Evolutionary conservation across 2,113 vertebrate genomes (phyloP).

Genomic region (Oreochromis tanganicae): DNA sequence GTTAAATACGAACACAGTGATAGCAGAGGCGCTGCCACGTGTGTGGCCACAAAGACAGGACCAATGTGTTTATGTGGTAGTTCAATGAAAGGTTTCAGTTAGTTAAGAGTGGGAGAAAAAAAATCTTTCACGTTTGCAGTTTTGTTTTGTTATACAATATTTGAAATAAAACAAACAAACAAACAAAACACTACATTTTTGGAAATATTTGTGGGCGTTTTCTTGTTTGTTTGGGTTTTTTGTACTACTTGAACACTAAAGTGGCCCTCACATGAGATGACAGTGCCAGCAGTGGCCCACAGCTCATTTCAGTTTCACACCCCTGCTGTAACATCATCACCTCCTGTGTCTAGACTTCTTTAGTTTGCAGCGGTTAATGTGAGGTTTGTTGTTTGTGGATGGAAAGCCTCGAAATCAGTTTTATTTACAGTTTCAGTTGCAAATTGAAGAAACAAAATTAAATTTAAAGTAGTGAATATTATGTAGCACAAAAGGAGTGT

Average conservation of each 20-base stretch:
- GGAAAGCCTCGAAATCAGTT: neutral
- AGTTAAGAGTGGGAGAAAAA: neutral
- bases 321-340: neutral
- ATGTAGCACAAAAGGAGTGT: neutral
- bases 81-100: neutral
- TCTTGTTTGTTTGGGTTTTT: neutral
- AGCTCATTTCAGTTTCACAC: neutral
- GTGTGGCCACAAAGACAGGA: neutral
- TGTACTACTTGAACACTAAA: neutral
- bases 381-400: accelerated
- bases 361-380: neutral
- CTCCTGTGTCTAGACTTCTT: neutral
- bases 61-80: neutral
- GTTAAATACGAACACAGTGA: neutral
- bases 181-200: neutral
- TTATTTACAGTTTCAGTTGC: neutral
- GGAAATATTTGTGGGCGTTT: neutral
- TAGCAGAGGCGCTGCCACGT: neutral
- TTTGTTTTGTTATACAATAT: neutral
- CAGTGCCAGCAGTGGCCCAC: neutral
- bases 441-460: neutral
- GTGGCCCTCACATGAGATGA: neutral
- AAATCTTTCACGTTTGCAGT: neutral
- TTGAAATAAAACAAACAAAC: neutral
- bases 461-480: neutral